These are phyloP conservation scores for Acronicta aceris DNA, from an alignment of 2,888 invertebrate species.

Conservation along the genomic window DNA sequence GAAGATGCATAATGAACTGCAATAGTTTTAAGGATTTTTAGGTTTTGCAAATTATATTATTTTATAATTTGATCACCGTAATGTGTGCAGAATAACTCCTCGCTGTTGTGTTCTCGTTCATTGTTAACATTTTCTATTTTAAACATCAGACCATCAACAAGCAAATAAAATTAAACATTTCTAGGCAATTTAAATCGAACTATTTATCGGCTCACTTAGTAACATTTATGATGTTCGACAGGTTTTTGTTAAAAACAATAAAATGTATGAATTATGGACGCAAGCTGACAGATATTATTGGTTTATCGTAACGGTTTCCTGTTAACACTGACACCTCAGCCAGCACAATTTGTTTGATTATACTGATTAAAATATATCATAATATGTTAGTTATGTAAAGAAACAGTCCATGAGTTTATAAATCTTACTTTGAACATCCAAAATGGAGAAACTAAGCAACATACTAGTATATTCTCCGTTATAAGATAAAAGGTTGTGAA, in stretches of 20 bases:
- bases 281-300: conserved; percentile 56
- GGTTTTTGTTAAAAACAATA: conserved; percentile 59
- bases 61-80: no score
- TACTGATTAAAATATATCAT: conserved; percentile 55
- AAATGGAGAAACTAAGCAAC: conserved; percentile 4
- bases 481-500: conserved; percentile 23
- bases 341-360: conserved; percentile 51
- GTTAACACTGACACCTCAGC: conserved; percentile 55
- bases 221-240: conserved; percentile 43
- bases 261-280: conserved; percentile 59
- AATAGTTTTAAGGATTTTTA: no score
- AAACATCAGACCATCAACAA: conserved; percentile 18
- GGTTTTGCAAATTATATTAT: no score
- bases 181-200: conserved; percentile 32
- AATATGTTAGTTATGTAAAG: conserved; percentile 37
- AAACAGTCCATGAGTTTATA: conserved; percentile 20
- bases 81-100: conserved; percentile 27
- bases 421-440: conserved; percentile 15
- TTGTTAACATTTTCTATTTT: conserved; percentile 24
- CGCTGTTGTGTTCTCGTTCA: conserved; percentile 13
- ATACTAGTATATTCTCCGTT: conserved; percentile 5
- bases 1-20: neutral
- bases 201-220: conserved; percentile 42
- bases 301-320: conserved; percentile 59
- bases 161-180: conserved; percentile 41